Evolutionary conservation across 2,888 invertebrate genomes (phyloP).

Genomic region (Eurytoma adleriae): DNA sequence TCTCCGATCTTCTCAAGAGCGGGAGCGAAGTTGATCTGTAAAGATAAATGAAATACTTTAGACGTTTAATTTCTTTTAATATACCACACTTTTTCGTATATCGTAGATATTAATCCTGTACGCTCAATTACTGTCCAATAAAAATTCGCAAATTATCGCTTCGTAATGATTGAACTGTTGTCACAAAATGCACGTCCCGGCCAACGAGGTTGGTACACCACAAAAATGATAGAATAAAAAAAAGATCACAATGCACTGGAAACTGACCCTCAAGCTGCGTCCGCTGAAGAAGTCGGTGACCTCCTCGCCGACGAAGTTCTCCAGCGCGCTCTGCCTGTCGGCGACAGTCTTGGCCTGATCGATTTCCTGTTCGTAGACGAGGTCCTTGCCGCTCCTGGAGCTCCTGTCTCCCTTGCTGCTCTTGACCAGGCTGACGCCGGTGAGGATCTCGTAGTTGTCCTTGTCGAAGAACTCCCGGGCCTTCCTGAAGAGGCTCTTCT

Average conservation of each 20-base stretch:
- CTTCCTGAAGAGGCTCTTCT: conserved; percentile 79
- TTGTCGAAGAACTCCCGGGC: conserved; percentile 80
- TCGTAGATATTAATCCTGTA: too few relatives aligned
- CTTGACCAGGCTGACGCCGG: conserved; percentile 78
- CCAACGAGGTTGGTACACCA: not conserved
- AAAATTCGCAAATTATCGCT: conserved; percentile 1
- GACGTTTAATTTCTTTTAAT: too few relatives aligned
- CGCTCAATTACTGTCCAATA: not conserved
- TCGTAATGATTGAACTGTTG: not conserved
- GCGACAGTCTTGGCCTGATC: conserved; percentile 77
- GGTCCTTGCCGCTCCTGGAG: conserved; percentile 76
- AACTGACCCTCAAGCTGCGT: conserved; percentile 75
- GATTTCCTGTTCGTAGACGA: conserved; percentile 76
- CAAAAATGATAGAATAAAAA: conserved; percentile 2
- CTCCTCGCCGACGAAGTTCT: conserved; percentile 79
- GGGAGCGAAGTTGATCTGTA: conserved; percentile 73
- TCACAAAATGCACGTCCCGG: not conserved
- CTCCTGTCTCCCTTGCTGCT: conserved; percentile 69
- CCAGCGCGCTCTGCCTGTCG: conserved; percentile 79
- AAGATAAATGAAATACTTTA: conserved; percentile 35
- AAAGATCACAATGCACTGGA: conserved; percentile 18
- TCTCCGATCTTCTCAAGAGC: conserved; percentile 72
- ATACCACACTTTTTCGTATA: too few relatives aligned
- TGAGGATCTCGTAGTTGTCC: conserved; percentile 79
- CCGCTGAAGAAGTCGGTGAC: conserved; percentile 79